Evolutionary conservation across 2,888 invertebrate genomes (phyloP), one percentile per base, ranked within the genome.

Genomic region (Dastarcus helophoroides): DNA sequence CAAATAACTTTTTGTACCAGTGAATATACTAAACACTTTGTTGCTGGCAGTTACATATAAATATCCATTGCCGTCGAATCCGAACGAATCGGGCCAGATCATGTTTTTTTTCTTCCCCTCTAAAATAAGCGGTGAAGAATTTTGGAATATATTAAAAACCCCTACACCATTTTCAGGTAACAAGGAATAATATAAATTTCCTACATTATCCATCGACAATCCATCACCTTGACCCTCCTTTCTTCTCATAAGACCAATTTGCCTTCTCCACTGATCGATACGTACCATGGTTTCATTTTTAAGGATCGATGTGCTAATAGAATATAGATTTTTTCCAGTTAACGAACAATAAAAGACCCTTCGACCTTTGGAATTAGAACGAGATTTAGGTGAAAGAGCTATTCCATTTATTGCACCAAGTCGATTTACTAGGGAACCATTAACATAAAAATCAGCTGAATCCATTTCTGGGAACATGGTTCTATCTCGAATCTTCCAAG

Each of bases 81-180:
- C 69, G 53, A 79, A 77, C 9, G 75, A 69, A 47, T 76, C 76
- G 1, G 76, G 69, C 79, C 79, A 81, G 50, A 79, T 74, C 46
- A 79, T 71, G 42, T 67, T 69, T 34, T 66, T 64, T 29, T 69
- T 65, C 53, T 79, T 76, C 38, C 71, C 64, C 9, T 75, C 71
- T 8, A 56, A 30, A 14, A 54, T 41, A 31, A 41, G 29, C 3
- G 53, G 72, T 33, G 61, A 61, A 22, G 61, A 62, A 45, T 76
- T 71, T 27, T 67, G 60, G 14, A 67, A 64, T 2, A 71, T 70
- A 51, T 80, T 76, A 78, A 79, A 80, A 57, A 68, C 72, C 8
- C 72, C 73, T 26, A 82, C 70, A 2, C 76, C 74, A 39, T 79
- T 73, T 47, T 74, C 70, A 29, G 73, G 73, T 26, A 79, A 57